Evolutionary conservation across 2,888 invertebrate genomes (phyloP).

Genomic region (Blomia tropicalis): DNA sequence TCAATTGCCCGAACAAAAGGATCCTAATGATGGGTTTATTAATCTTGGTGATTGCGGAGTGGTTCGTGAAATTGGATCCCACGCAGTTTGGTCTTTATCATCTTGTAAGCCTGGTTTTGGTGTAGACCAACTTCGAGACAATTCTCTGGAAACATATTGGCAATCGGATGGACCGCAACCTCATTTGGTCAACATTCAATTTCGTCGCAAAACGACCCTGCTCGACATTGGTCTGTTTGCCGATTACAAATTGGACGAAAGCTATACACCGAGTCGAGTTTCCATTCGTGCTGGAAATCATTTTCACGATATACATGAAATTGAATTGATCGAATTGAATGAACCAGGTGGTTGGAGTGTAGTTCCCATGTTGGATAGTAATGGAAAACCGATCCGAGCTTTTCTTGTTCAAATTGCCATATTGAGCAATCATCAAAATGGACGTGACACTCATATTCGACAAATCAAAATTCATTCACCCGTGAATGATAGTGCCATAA

Average conservation of each 20-base stretch:
- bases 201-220: constrained; percentile 81
- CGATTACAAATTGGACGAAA: constrained; percentile 94
- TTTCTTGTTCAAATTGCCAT: constrained; percentile 94
- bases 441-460: constrained; percentile 91
- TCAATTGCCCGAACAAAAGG: background rate
- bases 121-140: constrained; percentile 85
- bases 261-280: constrained; percentile 89
- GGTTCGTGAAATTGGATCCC: constrained; percentile 67
- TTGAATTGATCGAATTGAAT: constrained; percentile 76
- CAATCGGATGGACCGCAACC: constrained; percentile 98
- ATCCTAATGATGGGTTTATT: constrained; percentile 31
- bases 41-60: constrained; percentile 46
- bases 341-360: constrained; percentile 95
- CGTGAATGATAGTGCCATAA: constrained; percentile 36
- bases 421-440: constrained; percentile 95
- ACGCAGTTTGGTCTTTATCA: constrained; percentile 93
- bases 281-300: constrained; percentile 84
- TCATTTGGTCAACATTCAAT: constrained; percentile 91
- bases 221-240: constrained; percentile 90
- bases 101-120: constrained; percentile 98
- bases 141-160: constrained; percentile 95
- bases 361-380: constrained; percentile 70
- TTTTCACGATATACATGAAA: constrained; percentile 87
- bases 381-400: constrained; percentile 71
- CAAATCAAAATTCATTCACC: constrained; percentile 92